Evolutionary conservation across 2,113 vertebrate species (phyloP).

Genomic region (Mormyrus lacerda): DNA sequence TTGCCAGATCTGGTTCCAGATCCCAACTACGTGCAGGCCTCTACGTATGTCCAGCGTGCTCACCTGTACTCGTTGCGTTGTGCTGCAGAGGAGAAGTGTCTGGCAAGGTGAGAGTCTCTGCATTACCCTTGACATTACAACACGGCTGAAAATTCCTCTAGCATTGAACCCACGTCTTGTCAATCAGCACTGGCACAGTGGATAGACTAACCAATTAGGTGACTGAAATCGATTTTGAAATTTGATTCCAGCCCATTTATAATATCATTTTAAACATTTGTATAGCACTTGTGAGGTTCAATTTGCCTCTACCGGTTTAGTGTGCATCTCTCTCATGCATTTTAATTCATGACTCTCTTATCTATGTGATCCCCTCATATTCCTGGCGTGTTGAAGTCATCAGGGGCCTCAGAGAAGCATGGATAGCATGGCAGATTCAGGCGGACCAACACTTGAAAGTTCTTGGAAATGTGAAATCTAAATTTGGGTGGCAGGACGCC

Average conservation of each 20-base stretch:
- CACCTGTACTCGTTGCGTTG: conserved; percentile 93
- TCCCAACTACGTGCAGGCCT: conserved; percentile 89
- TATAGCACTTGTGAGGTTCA: background rate
- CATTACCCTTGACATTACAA: background rate
- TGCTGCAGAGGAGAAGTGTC: conserved; percentile 87
- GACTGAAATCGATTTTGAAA: background rate
- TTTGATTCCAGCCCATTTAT: background rate
- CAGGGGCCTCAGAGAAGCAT: background rate
- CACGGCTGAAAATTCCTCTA: background rate
- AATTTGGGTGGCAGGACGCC: background rate
- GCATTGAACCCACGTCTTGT: background rate
- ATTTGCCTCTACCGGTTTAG: background rate
- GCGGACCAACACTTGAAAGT: background rate
- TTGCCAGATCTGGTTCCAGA: conserved; percentile 89
- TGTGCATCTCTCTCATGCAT: background rate
- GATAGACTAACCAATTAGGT: background rate
- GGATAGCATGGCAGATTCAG: background rate
- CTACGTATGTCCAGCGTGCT: conserved; percentile 86
- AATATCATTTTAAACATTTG: background rate
- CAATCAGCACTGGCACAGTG: background rate
- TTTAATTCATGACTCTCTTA: background rate
- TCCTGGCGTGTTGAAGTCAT: conserved; percentile 40
- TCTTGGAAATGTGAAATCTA: background rate
- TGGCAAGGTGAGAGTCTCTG: conserved; percentile 74
- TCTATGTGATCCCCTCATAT: conserved; percentile 48